A percentile compares a stretch with the other conserved stretches of the same genome.
These are phyloP conservation scores for Oryzias javanicus DNA, from an alignment of 2,113 vertebrate species.

Conservation along the genomic window DNA sequence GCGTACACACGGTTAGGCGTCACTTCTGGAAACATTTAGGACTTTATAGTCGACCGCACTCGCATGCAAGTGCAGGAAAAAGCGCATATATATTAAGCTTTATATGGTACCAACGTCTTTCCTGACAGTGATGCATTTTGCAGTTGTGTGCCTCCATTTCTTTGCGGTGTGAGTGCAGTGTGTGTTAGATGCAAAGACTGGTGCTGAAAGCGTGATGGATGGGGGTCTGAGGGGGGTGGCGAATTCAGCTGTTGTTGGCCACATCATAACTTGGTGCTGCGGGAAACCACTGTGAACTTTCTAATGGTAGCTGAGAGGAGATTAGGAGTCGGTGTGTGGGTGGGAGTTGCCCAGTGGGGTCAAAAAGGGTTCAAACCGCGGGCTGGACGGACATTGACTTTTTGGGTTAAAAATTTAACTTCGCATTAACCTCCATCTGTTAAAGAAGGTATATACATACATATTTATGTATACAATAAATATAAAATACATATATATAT, in stretches of 20 bases:
- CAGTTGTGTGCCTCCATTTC: slow-evolving; percentile 39
- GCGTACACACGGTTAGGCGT: slow-evolving; percentile 15
- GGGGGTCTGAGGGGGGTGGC: slow-evolving; percentile 47
- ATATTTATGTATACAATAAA: too few relatives aligned
- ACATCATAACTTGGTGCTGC: slow-evolving; percentile 27
- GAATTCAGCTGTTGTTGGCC: slow-evolving; percentile 67
- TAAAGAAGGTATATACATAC: too few relatives aligned
- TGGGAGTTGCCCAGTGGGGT: too few relatives aligned
- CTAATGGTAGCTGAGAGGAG: slow-evolving; percentile 27
- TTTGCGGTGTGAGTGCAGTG: slow-evolving; percentile 28
- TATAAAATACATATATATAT: too few relatives aligned
- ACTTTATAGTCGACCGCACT: not conserved
- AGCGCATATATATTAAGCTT: slow-evolving; percentile 31
- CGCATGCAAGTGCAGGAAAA: slow-evolving; percentile 16
- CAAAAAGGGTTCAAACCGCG: too few relatives aligned
- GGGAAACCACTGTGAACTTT: slow-evolving; percentile 19
- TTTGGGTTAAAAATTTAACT: too few relatives aligned
- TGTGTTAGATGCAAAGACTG: slow-evolving; percentile 49
- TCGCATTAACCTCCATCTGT: too few relatives aligned
- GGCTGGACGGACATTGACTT: too few relatives aligned
- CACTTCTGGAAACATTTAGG: slow-evolving; percentile 27
- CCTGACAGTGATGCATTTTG: slow-evolving; percentile 41
- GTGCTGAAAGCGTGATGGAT: slow-evolving; percentile 71
- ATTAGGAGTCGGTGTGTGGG: not conserved
- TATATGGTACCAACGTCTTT: slow-evolving; percentile 30